A percentile compares a stretch with the other conserved stretches of the same genome.
Conservation (phyloP, 2,888 invertebrate genomes). For the Zaprionus obscuricornis region DNA sequence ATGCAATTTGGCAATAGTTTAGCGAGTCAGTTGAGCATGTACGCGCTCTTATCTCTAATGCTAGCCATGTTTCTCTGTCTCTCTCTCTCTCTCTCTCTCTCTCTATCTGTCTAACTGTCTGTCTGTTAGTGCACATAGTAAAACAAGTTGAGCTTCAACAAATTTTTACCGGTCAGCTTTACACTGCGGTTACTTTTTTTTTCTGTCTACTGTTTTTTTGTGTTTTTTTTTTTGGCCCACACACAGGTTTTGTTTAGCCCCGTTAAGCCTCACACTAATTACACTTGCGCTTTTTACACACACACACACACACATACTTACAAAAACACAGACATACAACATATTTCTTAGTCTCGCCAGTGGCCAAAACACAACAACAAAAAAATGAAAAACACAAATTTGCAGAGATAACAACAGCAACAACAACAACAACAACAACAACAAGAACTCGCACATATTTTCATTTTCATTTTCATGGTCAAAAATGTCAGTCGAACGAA, state of each 20-base stretch:
- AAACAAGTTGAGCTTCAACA: no score
- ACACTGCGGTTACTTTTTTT: constrained; percentile 31
- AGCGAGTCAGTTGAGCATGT: constrained; percentile 9
- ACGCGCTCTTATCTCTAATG: no score
- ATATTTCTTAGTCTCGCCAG: constrained; percentile 67
- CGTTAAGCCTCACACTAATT: constrained; percentile 73
- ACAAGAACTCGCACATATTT: constrained; percentile 60
- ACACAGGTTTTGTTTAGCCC: constrained; percentile 63
- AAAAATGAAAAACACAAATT: constrained; percentile 3
- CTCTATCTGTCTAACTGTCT: no score
- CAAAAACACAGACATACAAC: no score
- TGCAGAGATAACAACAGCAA: background rate
- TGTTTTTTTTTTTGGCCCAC: constrained; percentile 39
- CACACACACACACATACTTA: constrained; percentile 38
- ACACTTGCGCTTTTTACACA: constrained; percentile 72
- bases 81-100: constrained; percentile 10
- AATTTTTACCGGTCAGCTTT: constrained; percentile 19
- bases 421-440: constrained; percentile 8
- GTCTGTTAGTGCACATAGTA: no score
- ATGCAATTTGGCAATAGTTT: constrained; percentile 63
- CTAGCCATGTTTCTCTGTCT: no score
- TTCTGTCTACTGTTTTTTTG: constrained; percentile 1
- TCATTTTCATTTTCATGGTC: constrained; percentile 69
- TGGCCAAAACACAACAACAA: constrained; percentile 13
- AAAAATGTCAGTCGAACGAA: constrained; percentile 47